Percentiles rank a stretch among this genome's conserved stretches.
phyloP scores from a whole-genome alignment of 2,113 vertebrate genomes.

The Gavialis gangeticus region DNA sequence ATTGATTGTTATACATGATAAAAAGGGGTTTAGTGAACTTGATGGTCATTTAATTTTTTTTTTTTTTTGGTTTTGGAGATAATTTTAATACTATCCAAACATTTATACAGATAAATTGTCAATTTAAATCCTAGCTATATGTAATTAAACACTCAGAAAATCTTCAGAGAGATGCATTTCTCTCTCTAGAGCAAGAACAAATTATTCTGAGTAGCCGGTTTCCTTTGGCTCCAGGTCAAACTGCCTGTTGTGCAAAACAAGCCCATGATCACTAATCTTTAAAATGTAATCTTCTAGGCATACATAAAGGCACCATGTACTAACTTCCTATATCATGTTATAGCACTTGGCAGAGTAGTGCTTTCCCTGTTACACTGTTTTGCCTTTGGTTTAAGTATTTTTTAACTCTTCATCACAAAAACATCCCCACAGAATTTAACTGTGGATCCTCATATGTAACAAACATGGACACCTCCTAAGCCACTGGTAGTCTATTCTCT shows the following conservation, averaged over 20 bases:
- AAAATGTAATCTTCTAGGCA: not conserved
- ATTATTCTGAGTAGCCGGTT: fast-evolving
- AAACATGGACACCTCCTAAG: fast-evolving
- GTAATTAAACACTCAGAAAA: not conserved
- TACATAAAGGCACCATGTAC: fast-evolving
- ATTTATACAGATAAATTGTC: not conserved
- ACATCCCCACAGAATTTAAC: not conserved
- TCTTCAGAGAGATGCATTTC: not conserved
- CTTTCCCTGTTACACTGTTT: not conserved
- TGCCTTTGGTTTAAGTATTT: not conserved
- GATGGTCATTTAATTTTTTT: no score
- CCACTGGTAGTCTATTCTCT: not conserved
- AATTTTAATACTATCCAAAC: not conserved
- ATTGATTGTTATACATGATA: not conserved
- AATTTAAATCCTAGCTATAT: not conserved
- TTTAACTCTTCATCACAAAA: fast-evolving
- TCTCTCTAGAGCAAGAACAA: not conserved
- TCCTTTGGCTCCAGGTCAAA: not conserved
- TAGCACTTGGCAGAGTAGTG: not conserved
- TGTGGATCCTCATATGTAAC: not conserved
- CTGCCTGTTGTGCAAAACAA: not conserved
- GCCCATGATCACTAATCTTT: fast-evolving
- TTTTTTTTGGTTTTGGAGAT: not conserved
- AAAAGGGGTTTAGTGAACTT: no score
- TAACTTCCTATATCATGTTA: not conserved